phyloP scores from a whole-genome alignment of 2,888 invertebrate species.

The Calliphora vomitoria region DNA sequence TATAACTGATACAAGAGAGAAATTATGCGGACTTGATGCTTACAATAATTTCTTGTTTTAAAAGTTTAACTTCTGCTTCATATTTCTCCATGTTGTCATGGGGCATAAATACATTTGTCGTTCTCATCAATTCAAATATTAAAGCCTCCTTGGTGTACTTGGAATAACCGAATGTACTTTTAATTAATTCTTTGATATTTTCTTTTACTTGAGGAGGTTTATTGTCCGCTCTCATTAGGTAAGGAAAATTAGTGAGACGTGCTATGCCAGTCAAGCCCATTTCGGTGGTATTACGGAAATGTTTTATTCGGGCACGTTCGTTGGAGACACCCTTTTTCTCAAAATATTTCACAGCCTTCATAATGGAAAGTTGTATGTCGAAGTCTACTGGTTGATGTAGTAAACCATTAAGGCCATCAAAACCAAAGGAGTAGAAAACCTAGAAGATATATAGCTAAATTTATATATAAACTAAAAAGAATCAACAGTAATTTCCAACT shows the following conservation, averaged over 20 bases:
- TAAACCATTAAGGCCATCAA: conserved; percentile 76
- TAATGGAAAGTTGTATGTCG: conserved; percentile 77
- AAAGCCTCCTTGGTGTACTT: conserved; percentile 78
- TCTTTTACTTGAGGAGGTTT: conserved; percentile 20
- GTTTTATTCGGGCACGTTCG: conserved; percentile 68
- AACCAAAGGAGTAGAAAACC: conserved; percentile 78
- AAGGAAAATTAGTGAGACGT: conserved; percentile 75
- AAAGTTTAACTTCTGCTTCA: conserved; percentile 68
- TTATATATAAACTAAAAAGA: no score
- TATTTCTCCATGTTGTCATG: conserved; percentile 74
- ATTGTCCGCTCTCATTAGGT: conserved; percentile 42
- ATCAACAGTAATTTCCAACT: no score
- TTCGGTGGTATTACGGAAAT: conserved; percentile 77
- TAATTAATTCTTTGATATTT: conserved; percentile 65
- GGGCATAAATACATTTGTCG: conserved; percentile 78
- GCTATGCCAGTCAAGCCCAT: conserved; percentile 76
- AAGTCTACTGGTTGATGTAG: conserved; percentile 76
- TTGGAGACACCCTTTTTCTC: conserved; percentile 75
- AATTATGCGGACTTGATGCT: conserved; percentile 2
- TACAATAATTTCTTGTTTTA: conserved; percentile 75
- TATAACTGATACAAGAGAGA: no score
- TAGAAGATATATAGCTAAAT: conserved; percentile 45
- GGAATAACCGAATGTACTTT: conserved; percentile 76
- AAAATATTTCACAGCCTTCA: conserved; percentile 78
- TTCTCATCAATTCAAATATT: conserved; percentile 79